Conservation (phyloP, 2,113 vertebrate species). For the Nycticorax nycticorax region DNA sequence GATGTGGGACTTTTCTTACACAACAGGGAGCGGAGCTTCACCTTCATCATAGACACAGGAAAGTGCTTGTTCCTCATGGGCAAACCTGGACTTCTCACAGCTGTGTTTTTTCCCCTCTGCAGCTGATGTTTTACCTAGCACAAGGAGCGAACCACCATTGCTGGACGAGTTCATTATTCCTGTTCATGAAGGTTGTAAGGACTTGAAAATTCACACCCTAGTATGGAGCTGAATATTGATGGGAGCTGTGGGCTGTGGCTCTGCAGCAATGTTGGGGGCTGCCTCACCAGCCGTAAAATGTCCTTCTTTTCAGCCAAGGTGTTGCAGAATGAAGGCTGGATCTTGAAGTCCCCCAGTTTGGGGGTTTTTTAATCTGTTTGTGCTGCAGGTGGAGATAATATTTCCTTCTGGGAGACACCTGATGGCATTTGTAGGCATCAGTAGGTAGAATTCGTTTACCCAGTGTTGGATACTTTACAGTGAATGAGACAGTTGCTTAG, state of each 20-base stretch:
- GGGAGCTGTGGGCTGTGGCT: not conserved
- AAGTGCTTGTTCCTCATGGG: not conserved
- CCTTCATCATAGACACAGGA: not conserved
- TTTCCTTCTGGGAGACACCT: not conserved
- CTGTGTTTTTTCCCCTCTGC: not conserved
- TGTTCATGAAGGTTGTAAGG: not conserved
- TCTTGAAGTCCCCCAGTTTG: not conserved
- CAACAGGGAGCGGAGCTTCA: not conserved
- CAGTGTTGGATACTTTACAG: not conserved
- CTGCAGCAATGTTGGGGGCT: not conserved
- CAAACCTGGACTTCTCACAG: not conserved
- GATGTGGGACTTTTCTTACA: not conserved
- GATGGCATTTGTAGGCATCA: not conserved
- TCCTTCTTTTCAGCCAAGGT: not conserved
- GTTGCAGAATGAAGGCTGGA: not conserved
- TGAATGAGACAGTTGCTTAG: not conserved
- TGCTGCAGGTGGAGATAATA: not conserved
- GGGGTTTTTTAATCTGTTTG: not conserved
- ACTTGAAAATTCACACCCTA: not conserved
- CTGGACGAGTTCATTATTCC: not conserved
- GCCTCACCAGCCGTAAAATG: not conserved
- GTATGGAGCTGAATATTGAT: not conserved
- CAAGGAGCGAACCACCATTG: not conserved
- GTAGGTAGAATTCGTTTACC: not conserved
- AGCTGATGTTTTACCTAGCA: not conserved